Conservation (phyloP, 2,888 invertebrate genomes). For the Mythimna pallens region DNA sequence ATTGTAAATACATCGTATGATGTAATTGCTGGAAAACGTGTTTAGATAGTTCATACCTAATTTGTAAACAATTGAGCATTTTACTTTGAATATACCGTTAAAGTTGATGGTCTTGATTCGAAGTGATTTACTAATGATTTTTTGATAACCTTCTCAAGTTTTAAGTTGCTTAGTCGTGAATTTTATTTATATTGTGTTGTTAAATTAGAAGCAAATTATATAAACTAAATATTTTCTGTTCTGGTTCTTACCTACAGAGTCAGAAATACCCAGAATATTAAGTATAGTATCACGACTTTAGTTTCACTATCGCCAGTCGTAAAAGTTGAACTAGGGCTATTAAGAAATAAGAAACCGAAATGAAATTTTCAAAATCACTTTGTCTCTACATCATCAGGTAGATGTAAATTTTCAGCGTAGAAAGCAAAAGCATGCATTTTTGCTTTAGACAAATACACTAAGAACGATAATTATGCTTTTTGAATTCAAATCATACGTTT, state of each 20-base stretch:
- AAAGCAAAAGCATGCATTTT: not conserved
- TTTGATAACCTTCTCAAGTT: not conserved
- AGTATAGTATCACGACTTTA: not conserved
- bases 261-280: not conserved
- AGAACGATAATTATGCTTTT: no score
- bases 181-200: not conserved
- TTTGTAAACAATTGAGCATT: slow-evolving; percentile 48
- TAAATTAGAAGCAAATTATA: not conserved
- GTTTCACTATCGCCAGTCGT: slow-evolving; percentile 7
- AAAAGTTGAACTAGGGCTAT: slow-evolving; percentile 1
- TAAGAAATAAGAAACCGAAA: not conserved
- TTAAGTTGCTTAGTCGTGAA: no score
- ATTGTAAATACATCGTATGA: slow-evolving; percentile 73
- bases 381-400: not conserved
- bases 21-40: slow-evolving; percentile 69
- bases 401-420: not conserved
- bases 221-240: no score
- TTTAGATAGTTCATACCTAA: slow-evolving; percentile 59
- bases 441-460: no score
- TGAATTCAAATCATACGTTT: no score
- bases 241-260: not conserved
- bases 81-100: slow-evolving; percentile 24
- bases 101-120: slow-evolving; percentile 9
- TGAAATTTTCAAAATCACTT: not conserved
- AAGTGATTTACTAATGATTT: not conserved